Base-by-base conservation (phyloP, 2,888 invertebrate species). In the Eupithecia centaureata region DNA sequence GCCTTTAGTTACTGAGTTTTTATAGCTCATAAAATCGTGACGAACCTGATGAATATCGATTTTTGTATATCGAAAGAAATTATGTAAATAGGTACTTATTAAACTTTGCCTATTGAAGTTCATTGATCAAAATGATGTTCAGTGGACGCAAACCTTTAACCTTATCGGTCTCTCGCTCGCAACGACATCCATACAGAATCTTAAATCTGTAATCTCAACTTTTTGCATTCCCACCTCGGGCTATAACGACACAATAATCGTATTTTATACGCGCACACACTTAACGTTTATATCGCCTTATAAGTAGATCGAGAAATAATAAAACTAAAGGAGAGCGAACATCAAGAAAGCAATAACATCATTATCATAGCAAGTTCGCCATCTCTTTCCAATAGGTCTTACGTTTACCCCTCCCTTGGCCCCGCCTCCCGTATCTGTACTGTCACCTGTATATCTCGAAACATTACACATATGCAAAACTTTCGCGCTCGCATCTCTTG, bases 401-500 rank as follows among this genome's bases (percentile, higher is more conserved):
- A 47, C 57, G 30, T 61, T 63, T 63, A 90, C 89, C 91, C 91
- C 90, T 85, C 88, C 86, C 80, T 82, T 83, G 79, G 91, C 92
- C 87, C 89, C 92, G 92, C 92, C 92, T 86, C 91, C 82, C 87
- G 89, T 90, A 90, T 87, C 90, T 89, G 86, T 87, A 86, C 88
- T 92, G 92, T 93, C 92, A 92, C 92, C 93, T 92, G 93, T 92
- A 88, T 92, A 93, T 91, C 92, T 91, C 87, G 89, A 92, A 92
- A 92, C 92, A 92, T 93, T 93, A 93, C 92, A 93, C 93, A 92
- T 92, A 93, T 93, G 92, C 92, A 92, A 92, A 93, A 92, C 91
- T 89, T 91, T 90, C 88, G 87, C 84, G 86, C 86, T 90, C 89
- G 85, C 89, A 85, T 88, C 89, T 84, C 84, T 59, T 69, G 75